Base-by-base conservation (phyloP, 2,888 invertebrate genomes). In the Andricus quercusramuli region DNA sequence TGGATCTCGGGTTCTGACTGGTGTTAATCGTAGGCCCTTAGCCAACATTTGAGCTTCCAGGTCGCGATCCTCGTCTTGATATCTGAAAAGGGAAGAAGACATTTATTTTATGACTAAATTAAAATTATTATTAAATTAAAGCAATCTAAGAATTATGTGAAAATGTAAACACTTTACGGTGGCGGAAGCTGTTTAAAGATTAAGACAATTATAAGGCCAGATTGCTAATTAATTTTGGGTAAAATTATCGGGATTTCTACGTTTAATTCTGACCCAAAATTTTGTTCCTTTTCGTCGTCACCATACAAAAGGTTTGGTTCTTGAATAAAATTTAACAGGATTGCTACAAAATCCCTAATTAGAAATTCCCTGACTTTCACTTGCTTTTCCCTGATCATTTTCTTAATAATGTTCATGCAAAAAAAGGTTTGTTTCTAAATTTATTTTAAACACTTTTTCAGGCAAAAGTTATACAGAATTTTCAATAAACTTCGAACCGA, bases 61-160 rank as follows among this genome's bases (percentile, higher is more conserved):
- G 90, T 95, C 95, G 87, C 94, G 93, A 91, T 96, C 96, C 93
- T 96, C 96, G 89, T 95, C 94, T 90, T 94, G 94, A 93, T 95
- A 95, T 93, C 96, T 96, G 93, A 93, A 93, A 74, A 74, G 29
- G 5, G 37, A 88, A 77, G 25, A 20, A 59, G 41, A 9, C 25
- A 6, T 77, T 62, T 62, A 44, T 77, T 77, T 56, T 25, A 37
- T 8, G 15, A 3, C 8, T 20, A 11, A 9, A 37, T 1, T n/a
- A 29, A 37, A 11, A 11, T 37, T 37, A 62, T n/a, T 32, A 9
- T 15, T 22, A 68, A 32, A 32, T 37, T 41, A n/a, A 68, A 68
- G 68, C 41, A 68, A 25, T 29, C 6, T 17, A 8, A 25, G 22
- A 64, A 64, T 64, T 29, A 25, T 64, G 29, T 8, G 6, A 15